These are phyloP conservation scores for Vicugna pacos DNA, from an alignment of 2,113 vertebrate genomes.

Conservation along the genomic window DNA sequence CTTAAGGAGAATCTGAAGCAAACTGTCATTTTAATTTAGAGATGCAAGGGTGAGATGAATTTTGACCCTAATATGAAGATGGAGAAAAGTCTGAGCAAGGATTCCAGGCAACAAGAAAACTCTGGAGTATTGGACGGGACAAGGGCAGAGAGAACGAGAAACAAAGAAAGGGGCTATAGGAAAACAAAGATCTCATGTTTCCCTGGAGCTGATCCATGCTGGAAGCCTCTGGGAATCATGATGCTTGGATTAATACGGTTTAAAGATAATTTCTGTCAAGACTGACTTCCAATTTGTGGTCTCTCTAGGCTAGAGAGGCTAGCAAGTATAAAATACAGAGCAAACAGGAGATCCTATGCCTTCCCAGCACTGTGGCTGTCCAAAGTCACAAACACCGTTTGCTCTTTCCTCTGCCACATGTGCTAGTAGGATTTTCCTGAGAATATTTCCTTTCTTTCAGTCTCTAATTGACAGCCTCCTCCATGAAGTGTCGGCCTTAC, in stretches of 20 bases:
- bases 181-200: constrained; percentile 51
- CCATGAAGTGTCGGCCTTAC: not conserved
- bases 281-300: constrained; percentile 25
- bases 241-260: constrained; percentile 50
- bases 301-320: constrained; percentile 31
- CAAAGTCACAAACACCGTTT: constrained; percentile 64
- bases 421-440: constrained; percentile 39
- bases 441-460: constrained; percentile 55
- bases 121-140: too few relatives aligned
- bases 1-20: too few relatives aligned
- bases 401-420: constrained; percentile 58
- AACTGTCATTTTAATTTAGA: too few relatives aligned
- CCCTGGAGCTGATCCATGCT: not conserved
- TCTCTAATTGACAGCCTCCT: not conserved
- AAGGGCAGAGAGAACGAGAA: too few relatives aligned
- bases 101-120: too few relatives aligned
- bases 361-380: constrained; percentile 46
- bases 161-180: not conserved
- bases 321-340: constrained; percentile 49
- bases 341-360: constrained; percentile 64
- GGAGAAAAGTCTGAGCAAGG: too few relatives aligned
- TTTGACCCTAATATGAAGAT: too few relatives aligned
- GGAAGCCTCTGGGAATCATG: constrained; percentile 45
- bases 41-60: too few relatives aligned
- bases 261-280: constrained; percentile 55